Percentiles rank a stretch among this genome's conserved stretches.
These are phyloP conservation scores for Scolopax rusticola DNA, from an alignment of 2,797 vertebrate species.

Conservation along the genomic window DNA sequence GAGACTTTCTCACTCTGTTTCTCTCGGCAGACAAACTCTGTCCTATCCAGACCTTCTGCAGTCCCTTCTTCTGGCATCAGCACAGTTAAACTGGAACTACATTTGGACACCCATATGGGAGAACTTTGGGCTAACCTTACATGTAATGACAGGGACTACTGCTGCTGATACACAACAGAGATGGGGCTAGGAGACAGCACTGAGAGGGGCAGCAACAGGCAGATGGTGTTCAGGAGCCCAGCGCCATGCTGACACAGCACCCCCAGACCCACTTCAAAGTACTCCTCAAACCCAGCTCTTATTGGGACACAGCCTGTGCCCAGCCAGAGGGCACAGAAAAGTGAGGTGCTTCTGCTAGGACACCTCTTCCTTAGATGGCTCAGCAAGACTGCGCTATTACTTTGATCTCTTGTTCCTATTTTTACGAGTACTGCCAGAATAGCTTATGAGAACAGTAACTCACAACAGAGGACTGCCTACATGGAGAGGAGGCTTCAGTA, in stretches of 20 bases:
- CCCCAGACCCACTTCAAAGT: neutral
- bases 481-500: neutral
- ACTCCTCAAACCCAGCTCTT: neutral
- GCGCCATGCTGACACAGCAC: neutral
- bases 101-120: neutral
- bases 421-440: neutral
- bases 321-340: neutral
- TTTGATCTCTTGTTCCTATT: neutral
- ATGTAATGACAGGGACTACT: neutral
- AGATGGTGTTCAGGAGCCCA: neutral
- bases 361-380: neutral
- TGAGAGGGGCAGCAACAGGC: fast-evolving
- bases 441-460: neutral
- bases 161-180: neutral
- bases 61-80: neutral
- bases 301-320: neutral
- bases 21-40: neutral
- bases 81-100: neutral
- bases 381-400: neutral
- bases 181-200: neutral
- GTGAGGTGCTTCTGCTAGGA: neutral
- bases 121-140: neutral
- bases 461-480: neutral
- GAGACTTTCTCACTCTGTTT: neutral
- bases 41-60: neutral